A percentile compares a stretch with the other conserved stretches of the same genome.
Evolutionary conservation across 2,888 invertebrate genomes (phyloP).

Genomic region (Drosophila helvetica): DNA sequence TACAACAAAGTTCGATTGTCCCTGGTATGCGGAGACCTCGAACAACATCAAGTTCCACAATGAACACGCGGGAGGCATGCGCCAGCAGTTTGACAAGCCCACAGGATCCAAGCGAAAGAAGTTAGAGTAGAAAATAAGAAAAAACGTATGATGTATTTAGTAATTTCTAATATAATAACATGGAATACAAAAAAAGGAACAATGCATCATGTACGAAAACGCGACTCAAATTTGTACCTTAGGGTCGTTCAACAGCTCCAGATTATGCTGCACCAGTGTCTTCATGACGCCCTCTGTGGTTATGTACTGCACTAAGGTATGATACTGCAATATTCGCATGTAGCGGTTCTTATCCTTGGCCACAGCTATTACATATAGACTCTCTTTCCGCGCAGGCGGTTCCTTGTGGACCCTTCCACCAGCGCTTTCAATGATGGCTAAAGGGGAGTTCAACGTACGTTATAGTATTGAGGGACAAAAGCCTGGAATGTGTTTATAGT

Average conservation of each 20-base stretch:
- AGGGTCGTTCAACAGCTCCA: conserved; percentile 27
- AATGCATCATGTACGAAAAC: conserved; percentile 1
- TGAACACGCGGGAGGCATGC: conserved; percentile 95
- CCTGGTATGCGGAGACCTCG: conserved; percentile 97
- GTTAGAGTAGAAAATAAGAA: conserved; percentile 53
- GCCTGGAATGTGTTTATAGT: not conserved
- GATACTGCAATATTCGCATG: conserved; percentile 22
- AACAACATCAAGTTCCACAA: conserved; percentile 94
- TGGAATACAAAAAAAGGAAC: conserved; percentile 1
- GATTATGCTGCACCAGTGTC: conserved; percentile 48
- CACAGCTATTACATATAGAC: conserved; percentile 50
- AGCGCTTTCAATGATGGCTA: conserved; percentile 60
- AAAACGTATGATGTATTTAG: conserved; percentile 23
- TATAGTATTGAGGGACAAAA: not conserved
- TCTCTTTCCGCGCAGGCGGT: conserved; percentile 18
- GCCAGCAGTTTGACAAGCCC: conserved; percentile 96
- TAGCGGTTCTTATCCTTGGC: conserved; percentile 12
- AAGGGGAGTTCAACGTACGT: not conserved
- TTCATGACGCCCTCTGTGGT: conserved; percentile 62
- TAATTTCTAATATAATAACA: conserved; percentile 4
- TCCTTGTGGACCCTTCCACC: conserved; percentile 49
- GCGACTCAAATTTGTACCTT: conserved; percentile 8
- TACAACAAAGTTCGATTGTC: conserved; percentile 98
- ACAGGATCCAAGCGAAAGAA: conserved; percentile 85
- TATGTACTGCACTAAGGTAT: conserved; percentile 43